Evolutionary conservation across 2,888 invertebrate species (phyloP), one percentile per base, ranked within the genome.

Genomic region (Melieria omissa): DNA sequence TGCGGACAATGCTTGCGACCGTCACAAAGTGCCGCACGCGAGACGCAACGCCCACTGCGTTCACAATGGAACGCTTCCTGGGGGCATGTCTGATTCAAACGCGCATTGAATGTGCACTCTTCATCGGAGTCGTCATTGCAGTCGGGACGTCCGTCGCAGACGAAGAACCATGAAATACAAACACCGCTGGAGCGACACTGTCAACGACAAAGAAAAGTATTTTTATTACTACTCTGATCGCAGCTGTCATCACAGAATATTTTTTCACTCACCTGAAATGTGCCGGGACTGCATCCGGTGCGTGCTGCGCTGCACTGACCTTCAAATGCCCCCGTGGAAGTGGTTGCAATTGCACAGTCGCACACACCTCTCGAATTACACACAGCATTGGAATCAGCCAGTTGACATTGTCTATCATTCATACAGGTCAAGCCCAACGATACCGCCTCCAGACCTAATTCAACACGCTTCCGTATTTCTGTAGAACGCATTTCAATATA

Each of bases 121-220:
- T 96, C 96, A 84, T 96, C 96, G 0, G 95, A 95, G 29, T 93
- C 95, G 82, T 96, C 96, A 8, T 90, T 90, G 82, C 96, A 96
- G 83, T 96, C 95, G 75, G 91, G 90, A 76, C 93, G 91, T 12
- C 87, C 84, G 84, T 96, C 96, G 86, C 96, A 96, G 5, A 96
- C 94, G 86, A 95, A 96, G 89, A 95, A 96, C 95, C 95, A 96
- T 80, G 95, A 95, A 82, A 96, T 94, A 86, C 96, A 96, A 12
- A 91, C 89, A 1, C 96, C 96, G 66, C 93, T 92, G 67, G 93
- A 93, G 46, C 93, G 93, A 84, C 96, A 96, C 92, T 96, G 88
- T 68, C 41, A 46, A 49, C 4, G 44, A 14, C 6, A 64, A 57
- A 44, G 7, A 45, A 41, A 58, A 29, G n/a, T 12, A 55, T 52